Evolutionary conservation across 1,140 invertebrate species (phyloP).

Genomic region (Lethocerus indicus): DNA sequence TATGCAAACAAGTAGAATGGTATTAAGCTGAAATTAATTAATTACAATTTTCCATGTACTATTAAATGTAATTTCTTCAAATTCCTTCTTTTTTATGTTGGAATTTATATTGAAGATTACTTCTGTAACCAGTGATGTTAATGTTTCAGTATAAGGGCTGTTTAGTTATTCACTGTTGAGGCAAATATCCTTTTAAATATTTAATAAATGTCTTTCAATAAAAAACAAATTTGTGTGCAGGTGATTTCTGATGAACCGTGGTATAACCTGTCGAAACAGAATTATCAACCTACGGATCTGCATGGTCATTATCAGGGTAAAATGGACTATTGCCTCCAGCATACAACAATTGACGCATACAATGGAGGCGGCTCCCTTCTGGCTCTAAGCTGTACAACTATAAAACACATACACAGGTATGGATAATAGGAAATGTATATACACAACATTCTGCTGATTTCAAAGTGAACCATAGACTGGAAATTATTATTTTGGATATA

Average conservation of each 20-base stretch:
- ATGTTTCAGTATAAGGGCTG: neutral
- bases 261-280: neutral
- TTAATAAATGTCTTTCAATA: no score
- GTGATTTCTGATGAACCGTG: neutral
- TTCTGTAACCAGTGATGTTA: neutral
- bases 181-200: no score
- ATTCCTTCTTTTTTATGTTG: neutral
- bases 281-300: neutral
- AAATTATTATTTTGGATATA: no score
- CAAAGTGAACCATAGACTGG: no score
- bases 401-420: no score
- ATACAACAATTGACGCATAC: neutral
- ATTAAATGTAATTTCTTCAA: no score
- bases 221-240: conserved; percentile 3
- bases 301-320: neutral
- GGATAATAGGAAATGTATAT: no score
- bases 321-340: neutral
- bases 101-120: neutral
- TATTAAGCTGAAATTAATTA: no score
- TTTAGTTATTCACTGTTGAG: neutral
- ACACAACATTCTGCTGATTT: no score
- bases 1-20: no score
- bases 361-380: conserved; percentile 1
- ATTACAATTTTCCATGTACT: no score
- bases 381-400: no score